Evolutionary conservation across 2,888 invertebrate species (phyloP).

Genomic region (Clusia tigrina): DNA sequence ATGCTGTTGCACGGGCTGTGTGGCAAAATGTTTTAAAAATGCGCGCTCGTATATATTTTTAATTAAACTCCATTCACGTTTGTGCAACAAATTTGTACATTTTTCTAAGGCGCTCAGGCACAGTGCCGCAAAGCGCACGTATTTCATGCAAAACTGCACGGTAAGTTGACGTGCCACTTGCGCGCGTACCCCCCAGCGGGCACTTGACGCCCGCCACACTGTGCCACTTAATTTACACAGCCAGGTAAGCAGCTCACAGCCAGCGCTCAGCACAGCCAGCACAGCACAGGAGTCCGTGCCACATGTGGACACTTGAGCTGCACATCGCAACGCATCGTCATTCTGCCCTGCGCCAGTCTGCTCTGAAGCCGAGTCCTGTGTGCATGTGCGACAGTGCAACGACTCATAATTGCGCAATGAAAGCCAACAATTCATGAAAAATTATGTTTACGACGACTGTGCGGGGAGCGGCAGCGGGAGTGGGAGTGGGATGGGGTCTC

Average conservation of each 20-base stretch:
- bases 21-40: no score
- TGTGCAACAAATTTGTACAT: background rate
- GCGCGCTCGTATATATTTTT: no score
- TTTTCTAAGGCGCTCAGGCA: background rate
- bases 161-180: background rate
- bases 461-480: background rate
- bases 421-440: conserved; percentile 42
- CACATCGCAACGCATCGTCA: background rate
- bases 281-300: conserved; percentile 27
- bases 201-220: conserved; percentile 3
- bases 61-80: no score
- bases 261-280: background rate
- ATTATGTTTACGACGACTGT: conserved; percentile 36
- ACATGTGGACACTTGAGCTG: conserved; percentile 49
- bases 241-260: background rate
- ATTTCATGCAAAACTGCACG: background rate
- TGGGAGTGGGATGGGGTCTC: no score
- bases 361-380: no score
- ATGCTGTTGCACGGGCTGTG: no score
- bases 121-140: background rate
- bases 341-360: no score
- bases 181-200: background rate
- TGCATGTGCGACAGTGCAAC: conserved; percentile 3
- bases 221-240: background rate
- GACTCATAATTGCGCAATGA: conserved; percentile 20